phyloP scores from a whole-genome alignment of 1,140 invertebrate species.

The Harlomillsia oculata region DNA sequence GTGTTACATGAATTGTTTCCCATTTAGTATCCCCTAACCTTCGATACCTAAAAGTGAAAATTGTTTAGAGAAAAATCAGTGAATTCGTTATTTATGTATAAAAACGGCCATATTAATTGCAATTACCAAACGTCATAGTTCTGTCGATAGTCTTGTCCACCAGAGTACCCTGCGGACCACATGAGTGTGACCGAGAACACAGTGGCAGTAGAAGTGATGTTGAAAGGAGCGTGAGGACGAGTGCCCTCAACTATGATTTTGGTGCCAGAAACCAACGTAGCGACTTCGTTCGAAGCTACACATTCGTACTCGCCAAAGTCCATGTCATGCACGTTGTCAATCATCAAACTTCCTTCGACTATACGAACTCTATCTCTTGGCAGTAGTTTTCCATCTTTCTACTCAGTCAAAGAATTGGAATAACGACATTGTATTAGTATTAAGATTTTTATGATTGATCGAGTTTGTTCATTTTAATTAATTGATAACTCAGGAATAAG shows the following conservation, averaged over 20 bases:
- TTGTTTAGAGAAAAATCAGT: background rate
- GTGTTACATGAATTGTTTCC: conserved; percentile 85
- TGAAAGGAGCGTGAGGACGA: conserved; percentile 91
- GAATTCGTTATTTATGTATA: background rate
- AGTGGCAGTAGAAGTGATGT: conserved; percentile 74
- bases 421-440: background rate
- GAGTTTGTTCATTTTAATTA: too few relatives aligned
- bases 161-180: conserved; percentile 88
- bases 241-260: conserved; percentile 89
- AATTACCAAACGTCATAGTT: conserved; percentile 73
- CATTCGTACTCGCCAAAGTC: conserved; percentile 92
- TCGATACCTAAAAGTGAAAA: conserved; percentile 54
- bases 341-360: conserved; percentile 79
- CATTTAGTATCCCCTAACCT: conserved; percentile 73
- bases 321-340: conserved; percentile 69
- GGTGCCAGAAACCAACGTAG: conserved; percentile 78
- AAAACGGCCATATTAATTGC: background rate
- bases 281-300: conserved; percentile 86
- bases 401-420: conserved; percentile 16
- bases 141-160: conserved; percentile 80
- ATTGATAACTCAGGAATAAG: conserved; percentile 29
- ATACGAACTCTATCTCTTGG: conserved; percentile 67
- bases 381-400: conserved; percentile 69
- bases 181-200: conserved; percentile 78
- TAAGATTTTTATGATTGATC: background rate